Evolutionary conservation across 2,888 invertebrate genomes (phyloP), one percentile per base, ranked within the genome.

Genomic region (Conchocele bisecta): DNA sequence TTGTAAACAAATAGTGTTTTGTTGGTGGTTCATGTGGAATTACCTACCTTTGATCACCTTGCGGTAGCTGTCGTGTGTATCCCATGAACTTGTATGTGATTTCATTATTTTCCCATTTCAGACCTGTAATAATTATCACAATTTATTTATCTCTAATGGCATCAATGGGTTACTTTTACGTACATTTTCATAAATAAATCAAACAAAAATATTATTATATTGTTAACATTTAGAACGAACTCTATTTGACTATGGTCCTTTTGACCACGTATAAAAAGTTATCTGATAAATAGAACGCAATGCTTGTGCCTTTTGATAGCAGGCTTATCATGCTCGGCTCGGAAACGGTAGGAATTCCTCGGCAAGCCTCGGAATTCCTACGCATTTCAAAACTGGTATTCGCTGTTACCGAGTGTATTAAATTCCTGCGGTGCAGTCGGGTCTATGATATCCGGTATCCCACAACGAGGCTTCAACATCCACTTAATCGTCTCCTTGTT

Each of bases 381-480:
- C n/a, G n/a, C n/a, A n/a, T n/a, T n/a, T n/a, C n/a, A n/a, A n/a
- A n/a, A n/a, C 22, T 41, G 22, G 0, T 20, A 41, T 20, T 41
- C 17, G 22, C 17, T 20, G 13, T n/a, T 63, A 83, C 84, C 83
- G 33, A 81, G 82, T 13, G 80, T 79, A 61, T 82, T 66, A 44
- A 69, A 83, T 44, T 76, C 65, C 22, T 75, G 53, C 3, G 84
- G 83, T 31, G 71, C 57, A 31, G 63, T 73, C 7, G 85, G 83
- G 26, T 75, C 71, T 11, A 83, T 64, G 26, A 86, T 77, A 72
- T 90, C 89, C 17, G 86, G 84, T 28, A 88, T 66, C 9, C 89
- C 89, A 76, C 90, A 90, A 7, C 90, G 74, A 6, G 89, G 89
- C 13, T 77, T 73, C 48, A 73, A 41, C 89, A 90, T 90, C 75